Conservation (phyloP, 2,888 invertebrate genomes). For the Opisthograptis luteolata region DNA sequence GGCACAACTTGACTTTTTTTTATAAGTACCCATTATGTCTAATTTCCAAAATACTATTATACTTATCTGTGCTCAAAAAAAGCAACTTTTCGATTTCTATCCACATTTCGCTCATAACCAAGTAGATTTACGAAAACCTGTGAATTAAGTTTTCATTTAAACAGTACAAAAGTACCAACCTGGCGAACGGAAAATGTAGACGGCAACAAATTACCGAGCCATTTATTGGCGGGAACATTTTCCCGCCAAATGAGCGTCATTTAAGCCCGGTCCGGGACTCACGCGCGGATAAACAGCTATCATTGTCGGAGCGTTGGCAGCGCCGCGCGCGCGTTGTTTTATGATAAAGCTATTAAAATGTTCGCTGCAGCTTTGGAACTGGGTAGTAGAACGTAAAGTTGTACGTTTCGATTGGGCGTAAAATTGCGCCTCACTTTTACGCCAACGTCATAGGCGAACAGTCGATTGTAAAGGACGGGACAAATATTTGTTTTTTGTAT, state of each 20-base stretch:
- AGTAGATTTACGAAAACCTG: too few relatives aligned
- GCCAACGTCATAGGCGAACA: too few relatives aligned
- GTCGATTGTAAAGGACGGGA: too few relatives aligned
- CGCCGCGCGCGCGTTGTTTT: conserved; percentile 61
- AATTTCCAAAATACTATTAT: too few relatives aligned
- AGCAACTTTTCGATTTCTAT: too few relatives aligned
- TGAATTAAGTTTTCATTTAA: conserved; percentile 4
- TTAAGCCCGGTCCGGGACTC: conserved; percentile 33
- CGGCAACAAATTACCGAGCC: conserved; percentile 51
- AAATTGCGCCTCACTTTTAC: too few relatives aligned
- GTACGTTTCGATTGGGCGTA: conserved; percentile 4
- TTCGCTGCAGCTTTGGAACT: conserved; percentile 45
- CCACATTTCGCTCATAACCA: too few relatives aligned
- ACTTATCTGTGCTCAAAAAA: too few relatives aligned
- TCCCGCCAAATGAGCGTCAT: conserved; percentile 71
- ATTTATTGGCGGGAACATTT: conserved; percentile 51
- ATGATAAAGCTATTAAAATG: conserved; percentile 62
- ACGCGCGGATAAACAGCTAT: conserved; percentile 70
- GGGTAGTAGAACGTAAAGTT: conserved; percentile 41
- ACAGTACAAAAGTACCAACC: conserved; percentile 3
- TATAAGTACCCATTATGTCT: too few relatives aligned
- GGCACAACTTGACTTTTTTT: too few relatives aligned
- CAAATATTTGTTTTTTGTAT: too few relatives aligned
- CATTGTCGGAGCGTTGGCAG: conserved; percentile 56
- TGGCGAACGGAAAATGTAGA: conserved; percentile 32